Evolutionary conservation across 2,113 vertebrate species (phyloP).

Genomic region (Varanus komodoensis): DNA sequence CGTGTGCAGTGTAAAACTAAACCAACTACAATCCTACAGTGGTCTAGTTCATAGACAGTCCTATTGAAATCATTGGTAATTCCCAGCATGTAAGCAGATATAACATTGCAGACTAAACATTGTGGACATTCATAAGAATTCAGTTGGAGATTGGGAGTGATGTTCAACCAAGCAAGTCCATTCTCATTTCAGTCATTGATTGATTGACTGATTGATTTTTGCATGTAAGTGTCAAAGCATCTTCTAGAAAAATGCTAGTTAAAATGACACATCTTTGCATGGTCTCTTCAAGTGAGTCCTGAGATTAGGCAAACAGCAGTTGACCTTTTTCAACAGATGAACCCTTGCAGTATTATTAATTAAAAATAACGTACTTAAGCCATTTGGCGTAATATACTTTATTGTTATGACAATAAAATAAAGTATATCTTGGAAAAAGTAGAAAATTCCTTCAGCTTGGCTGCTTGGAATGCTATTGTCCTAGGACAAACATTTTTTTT

Average conservation of each 20-base stretch:
- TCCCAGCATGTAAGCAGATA: no score
- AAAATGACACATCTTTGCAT: slow-evolving; percentile 32
- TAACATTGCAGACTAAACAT: no score
- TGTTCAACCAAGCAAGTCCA: slow-evolving; percentile 33
- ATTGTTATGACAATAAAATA: slow-evolving; percentile 39
- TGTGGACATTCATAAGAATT: no score
- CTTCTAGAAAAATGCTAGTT: neutral
- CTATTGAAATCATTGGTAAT: no score
- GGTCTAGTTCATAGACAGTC: no score
- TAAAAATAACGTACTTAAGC: neutral
- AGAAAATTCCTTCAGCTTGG: slow-evolving; percentile 60
- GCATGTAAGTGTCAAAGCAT: neutral
- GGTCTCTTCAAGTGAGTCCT: slow-evolving; percentile 38
- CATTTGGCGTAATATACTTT: neutral
- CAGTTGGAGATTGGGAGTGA: slow-evolving; percentile 6
- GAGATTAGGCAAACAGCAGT: slow-evolving; percentile 10
- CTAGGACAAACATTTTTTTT: slow-evolving; percentile 16
- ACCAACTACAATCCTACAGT: no score
- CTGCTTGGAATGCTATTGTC: slow-evolving; percentile 64
- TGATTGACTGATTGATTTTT: no score
- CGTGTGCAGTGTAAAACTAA: no score
- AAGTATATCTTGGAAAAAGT: slow-evolving; percentile 45
- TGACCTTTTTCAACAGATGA: neutral
- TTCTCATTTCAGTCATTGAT: slow-evolving; percentile 41
- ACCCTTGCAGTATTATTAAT: neutral